These are phyloP conservation scores for Pomacea canaliculata DNA, from an alignment of 2,888 invertebrate species.

Conservation along the genomic window DNA sequence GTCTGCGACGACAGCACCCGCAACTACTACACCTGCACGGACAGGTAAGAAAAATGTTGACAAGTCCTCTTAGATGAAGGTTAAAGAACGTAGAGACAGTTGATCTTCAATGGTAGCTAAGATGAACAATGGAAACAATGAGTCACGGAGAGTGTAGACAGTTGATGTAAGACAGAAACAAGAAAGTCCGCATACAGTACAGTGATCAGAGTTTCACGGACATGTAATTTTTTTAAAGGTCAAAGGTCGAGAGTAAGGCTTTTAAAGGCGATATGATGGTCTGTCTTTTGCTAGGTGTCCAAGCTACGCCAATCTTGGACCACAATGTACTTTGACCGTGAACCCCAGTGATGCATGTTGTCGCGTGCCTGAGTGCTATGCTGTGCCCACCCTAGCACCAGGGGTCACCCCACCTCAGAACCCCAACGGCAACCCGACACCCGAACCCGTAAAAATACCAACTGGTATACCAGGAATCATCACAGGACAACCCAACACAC, in stretches of 20 bases:
- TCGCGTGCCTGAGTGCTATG: conserved; percentile 42
- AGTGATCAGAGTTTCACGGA: no score
- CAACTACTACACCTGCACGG: conserved; percentile 22
- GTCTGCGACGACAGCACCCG: conserved; percentile 47
- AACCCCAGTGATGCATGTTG: conserved; percentile 53
- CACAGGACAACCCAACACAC: conserved; percentile 7
- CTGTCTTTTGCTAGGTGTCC: conserved; percentile 41
- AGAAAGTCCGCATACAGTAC: no score
- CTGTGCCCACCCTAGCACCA: background rate
- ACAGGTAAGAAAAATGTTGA: conserved; percentile 9
- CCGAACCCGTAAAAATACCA: conserved; percentile 3
- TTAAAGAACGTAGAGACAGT: no score
- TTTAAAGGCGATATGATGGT: no score
- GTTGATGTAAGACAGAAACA: no score
- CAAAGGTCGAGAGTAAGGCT: no score
- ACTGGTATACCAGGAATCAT: conserved; percentile 7
- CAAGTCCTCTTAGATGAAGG: no score
- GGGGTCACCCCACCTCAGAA: background rate
- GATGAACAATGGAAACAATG: background rate
- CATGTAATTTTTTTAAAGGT: no score
- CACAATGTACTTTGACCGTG: conserved; percentile 46
- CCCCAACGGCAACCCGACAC: conserved; percentile 5
- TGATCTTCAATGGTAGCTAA: background rate
- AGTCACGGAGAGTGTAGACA: no score
- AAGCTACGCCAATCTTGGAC: conserved; percentile 45